These are phyloP conservation scores for Diplodus sargus DNA, from an alignment of 2,797 vertebrate genomes.

Conservation along the genomic window DNA sequence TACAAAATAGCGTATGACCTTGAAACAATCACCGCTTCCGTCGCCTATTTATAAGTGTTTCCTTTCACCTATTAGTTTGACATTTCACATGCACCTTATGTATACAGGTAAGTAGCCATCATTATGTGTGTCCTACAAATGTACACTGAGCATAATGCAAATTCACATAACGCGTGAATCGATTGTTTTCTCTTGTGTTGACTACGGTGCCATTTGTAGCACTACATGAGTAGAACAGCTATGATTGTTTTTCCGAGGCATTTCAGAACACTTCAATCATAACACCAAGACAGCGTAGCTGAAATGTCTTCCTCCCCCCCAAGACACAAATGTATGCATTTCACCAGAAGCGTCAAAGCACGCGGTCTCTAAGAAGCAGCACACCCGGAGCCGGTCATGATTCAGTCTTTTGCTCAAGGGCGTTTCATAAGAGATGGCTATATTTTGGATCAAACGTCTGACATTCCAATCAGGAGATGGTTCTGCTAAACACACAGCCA, in stretches of 20 bases:
- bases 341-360: constrained; percentile 3
- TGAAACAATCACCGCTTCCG: constrained; percentile 27
- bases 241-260: constrained; percentile 17
- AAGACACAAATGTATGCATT: constrained; percentile 40
- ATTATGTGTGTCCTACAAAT: neutral
- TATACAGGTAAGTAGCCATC: neutral
- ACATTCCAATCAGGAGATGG: constrained; percentile 58
- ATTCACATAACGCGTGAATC: constrained; percentile 6
- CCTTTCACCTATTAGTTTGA: constrained; percentile 23
- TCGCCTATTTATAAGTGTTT: constrained; percentile 23
- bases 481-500: constrained; percentile 44
- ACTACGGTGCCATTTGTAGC: neutral
- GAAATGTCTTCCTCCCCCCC: constrained; percentile 25
- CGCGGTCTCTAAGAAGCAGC: neutral
- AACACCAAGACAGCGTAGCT: constrained; percentile 39
- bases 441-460: constrained; percentile 59
- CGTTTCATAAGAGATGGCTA: constrained; percentile 47
- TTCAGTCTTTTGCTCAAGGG: constrained; percentile 53
- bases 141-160: constrained; percentile 1
- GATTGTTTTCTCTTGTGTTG: neutral
- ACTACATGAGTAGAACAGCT: constrained; percentile 9
- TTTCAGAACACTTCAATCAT: constrained; percentile 25
- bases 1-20: constrained; percentile 40
- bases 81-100: constrained; percentile 6
- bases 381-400: constrained; percentile 35